A percentile compares a stretch with the other conserved stretches of the same genome.
Conservation (phyloP, 1,140 invertebrate genomes). For the Bombus balteatus region DNA sequence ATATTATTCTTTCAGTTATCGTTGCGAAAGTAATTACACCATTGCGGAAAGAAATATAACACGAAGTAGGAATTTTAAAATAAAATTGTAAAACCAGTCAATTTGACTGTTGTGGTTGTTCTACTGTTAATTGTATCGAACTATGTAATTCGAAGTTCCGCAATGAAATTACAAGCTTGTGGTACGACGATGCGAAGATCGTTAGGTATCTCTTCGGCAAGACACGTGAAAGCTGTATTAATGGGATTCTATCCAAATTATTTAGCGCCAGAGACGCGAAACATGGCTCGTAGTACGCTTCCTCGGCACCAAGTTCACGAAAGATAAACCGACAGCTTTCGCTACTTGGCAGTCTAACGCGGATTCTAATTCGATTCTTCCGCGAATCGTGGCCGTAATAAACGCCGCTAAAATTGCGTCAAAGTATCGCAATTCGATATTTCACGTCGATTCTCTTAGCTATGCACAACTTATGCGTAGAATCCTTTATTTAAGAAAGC, state of each 20-base stretch:
- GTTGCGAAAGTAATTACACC: no score
- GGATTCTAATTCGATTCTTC: conserved; percentile 58
- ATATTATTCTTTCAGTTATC: no score
- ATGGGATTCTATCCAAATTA: neutral
- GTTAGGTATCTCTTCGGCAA: neutral
- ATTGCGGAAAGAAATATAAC: no score
- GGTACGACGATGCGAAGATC: neutral
- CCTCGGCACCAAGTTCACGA: neutral
- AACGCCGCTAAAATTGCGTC: neutral
- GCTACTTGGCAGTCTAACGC: conserved; percentile 22
- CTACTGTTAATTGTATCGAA: no score
- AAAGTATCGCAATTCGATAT: conserved; percentile 3
- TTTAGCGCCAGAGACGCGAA: neutral
- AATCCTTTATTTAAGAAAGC: neutral
- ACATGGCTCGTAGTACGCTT: neutral
- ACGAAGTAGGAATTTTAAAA: no score
- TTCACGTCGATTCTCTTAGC: neutral
- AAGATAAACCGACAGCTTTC: conserved; percentile 23
- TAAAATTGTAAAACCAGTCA: no score
- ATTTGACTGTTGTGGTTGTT: no score
- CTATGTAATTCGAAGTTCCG: no score
- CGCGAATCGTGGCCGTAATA: conserved; percentile 39
- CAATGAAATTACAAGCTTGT: neutral
- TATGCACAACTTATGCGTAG: neutral
- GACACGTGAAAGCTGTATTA: neutral